A percentile compares a stretch with the other conserved stretches of the same genome.
phyloP scores from a whole-genome alignment of 2,113 vertebrate species.

The Dunckerocampus dactyliophorus region DNA sequence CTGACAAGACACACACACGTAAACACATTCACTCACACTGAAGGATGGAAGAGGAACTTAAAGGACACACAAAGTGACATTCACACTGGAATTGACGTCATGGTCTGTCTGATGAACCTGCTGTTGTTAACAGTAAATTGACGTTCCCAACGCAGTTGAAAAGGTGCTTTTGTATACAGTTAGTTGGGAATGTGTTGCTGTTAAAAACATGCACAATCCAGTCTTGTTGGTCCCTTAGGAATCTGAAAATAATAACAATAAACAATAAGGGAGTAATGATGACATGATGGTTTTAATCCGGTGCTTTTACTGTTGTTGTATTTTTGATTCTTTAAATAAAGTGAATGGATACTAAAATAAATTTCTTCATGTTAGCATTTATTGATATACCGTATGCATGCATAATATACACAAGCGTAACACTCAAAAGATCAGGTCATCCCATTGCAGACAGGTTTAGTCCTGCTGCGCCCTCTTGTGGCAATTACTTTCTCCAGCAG shows the following conservation, averaged over 20 bases:
- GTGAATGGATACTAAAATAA: conserved; percentile 8
- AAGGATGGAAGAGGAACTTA: neutral
- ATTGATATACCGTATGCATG: too few relatives aligned
- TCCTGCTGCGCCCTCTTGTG: neutral
- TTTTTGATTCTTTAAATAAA: conserved; percentile 1
- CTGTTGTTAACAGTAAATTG: neutral
- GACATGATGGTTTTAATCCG: conserved; percentile 17
- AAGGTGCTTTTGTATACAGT: conserved; percentile 4
- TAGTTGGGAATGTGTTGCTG: conserved; percentile 1
- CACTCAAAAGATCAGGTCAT: too few relatives aligned
- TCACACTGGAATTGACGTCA: neutral
- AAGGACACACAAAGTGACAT: neutral
- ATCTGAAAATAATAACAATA: conserved; percentile 3
- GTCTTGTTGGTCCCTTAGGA: neutral
- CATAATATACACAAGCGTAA: too few relatives aligned
- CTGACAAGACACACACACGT: conserved; percentile 43
- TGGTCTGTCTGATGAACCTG: neutral
- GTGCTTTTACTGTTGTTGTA: conserved; percentile 39
- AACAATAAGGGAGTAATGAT: neutral
- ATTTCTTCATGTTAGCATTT: too few relatives aligned
- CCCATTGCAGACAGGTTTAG: neutral
- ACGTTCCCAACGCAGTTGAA: neutral
- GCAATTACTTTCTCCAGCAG: neutral
- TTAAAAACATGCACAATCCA: neutral
- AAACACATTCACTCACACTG: neutral